Evolutionary conservation across 2,113 vertebrate genomes (phyloP).

Genomic region (Lophura nycthemera): DNA sequence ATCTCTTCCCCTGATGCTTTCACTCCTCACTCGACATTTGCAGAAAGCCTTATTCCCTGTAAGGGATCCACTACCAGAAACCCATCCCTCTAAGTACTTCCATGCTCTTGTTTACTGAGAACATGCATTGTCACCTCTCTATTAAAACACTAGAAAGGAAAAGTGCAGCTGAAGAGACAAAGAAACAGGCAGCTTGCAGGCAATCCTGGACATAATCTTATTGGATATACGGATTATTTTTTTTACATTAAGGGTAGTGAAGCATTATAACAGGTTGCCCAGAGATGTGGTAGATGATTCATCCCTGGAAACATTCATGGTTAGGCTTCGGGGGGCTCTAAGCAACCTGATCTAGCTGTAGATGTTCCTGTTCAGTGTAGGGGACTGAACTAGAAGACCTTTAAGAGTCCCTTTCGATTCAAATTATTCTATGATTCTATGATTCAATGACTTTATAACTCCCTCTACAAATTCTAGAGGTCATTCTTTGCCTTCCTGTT

Average conservation of each 20-base stretch:
- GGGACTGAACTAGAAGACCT: no score
- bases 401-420: no score
- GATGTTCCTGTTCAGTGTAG: no score
- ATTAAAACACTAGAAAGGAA: background rate
- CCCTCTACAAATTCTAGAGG: background rate
- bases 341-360: no score
- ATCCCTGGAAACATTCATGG: no score
- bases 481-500: background rate
- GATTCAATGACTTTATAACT: background rate
- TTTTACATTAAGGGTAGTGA: no score
- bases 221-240: no score
- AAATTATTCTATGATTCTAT: no score
- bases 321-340: no score
- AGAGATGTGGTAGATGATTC: no score
- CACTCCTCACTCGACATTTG: background rate
- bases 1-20: background rate
- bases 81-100: background rate
- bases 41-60: background rate
- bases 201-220: no score
- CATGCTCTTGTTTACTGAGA: background rate
- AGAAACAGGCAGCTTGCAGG: background rate
- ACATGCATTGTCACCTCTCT: background rate
- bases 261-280: no score
- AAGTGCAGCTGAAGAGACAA: background rate
- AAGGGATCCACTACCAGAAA: background rate